Evolutionary conservation across 2,888 invertebrate genomes (phyloP).

Genomic region (Tryphoninae sp.): DNA sequence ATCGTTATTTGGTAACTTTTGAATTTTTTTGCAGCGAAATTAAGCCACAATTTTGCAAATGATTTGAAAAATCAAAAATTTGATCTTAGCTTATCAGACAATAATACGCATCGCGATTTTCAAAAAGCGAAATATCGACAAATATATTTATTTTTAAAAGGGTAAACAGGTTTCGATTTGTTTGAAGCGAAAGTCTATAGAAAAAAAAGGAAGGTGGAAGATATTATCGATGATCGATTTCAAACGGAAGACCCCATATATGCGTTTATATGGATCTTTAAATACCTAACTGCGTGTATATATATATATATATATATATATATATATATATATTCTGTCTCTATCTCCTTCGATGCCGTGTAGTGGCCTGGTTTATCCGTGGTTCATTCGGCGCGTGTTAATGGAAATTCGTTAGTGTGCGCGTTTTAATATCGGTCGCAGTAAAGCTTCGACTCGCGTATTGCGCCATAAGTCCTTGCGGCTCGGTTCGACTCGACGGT

Average conservation of each 20-base stretch:
- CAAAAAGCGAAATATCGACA: too few species aligned
- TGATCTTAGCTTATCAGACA: too few species aligned
- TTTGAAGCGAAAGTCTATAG: too few species aligned
- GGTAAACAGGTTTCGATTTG: too few species aligned
- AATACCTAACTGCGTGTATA: neutral
- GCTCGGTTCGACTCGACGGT: slow-evolving; percentile 34
- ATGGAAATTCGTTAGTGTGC: slow-evolving; percentile 69
- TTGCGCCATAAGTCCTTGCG: slow-evolving; percentile 68
- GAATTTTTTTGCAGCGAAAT: too few species aligned
- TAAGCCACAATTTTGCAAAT: too few species aligned
- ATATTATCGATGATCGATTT: neutral
- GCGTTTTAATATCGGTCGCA: slow-evolving; percentile 73
- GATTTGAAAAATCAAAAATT: too few species aligned
- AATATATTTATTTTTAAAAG: too few species aligned
- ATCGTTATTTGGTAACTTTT: too few species aligned
- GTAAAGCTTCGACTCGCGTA: slow-evolving; percentile 68
- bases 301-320: slow-evolving; percentile 14
- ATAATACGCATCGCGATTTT: too few species aligned
- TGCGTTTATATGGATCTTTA: neutral
- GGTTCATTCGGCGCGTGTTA: slow-evolving; percentile 66
- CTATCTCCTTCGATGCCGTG: neutral
- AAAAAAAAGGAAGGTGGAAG: neutral
- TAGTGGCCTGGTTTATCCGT: slow-evolving; percentile 53
- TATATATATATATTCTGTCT: neutral
- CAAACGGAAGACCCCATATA: neutral